Percentiles rank a stretch among this genome's conserved stretches.
phyloP scores from a whole-genome alignment of 2,113 vertebrate genomes.

The Cisticola juncidis region DNA sequence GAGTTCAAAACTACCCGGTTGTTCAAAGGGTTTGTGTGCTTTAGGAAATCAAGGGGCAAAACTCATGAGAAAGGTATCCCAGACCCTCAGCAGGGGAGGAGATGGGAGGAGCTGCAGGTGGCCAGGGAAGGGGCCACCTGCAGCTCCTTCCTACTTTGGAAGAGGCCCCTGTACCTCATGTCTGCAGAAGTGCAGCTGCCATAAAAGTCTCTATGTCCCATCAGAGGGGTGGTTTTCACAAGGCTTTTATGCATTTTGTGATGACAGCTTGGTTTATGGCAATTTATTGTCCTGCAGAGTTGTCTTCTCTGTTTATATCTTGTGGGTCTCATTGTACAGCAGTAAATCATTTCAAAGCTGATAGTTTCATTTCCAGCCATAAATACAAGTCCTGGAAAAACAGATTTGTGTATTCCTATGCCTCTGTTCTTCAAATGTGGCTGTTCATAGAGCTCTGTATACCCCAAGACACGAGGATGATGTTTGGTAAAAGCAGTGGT shows the following conservation, averaged over 20 bases:
- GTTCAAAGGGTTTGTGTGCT: neutral
- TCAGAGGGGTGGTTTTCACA: neutral
- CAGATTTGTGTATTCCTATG: neutral
- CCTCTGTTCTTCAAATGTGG: neutral
- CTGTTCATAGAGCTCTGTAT: neutral
- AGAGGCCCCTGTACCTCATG: neutral
- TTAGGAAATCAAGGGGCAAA: neutral
- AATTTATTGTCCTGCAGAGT: constrained; percentile 38
- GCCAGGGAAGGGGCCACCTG: neutral
- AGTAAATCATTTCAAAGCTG: constrained; percentile 19
- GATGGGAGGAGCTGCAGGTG: neutral
- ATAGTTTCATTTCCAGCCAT: constrained; percentile 29
- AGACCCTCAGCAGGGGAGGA: neutral
- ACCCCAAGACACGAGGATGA: neutral
- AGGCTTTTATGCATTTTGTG: neutral
- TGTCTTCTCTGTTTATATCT: constrained; percentile 34
- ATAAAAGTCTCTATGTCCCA: neutral
- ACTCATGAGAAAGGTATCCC: neutral
- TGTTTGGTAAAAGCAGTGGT: neutral
- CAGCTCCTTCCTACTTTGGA: neutral
- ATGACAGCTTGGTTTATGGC: neutral
- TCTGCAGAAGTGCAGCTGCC: neutral
- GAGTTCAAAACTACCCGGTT: neutral
- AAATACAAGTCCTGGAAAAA: constrained; percentile 32
- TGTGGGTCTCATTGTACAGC: neutral